Evolutionary conservation across 30 jellyfish, hydroid and myxozoan species (phyloP), one percentile per base, ranked within the genome.

Genomic region (Aurelia aurita complex sp. Pacific): DNA sequence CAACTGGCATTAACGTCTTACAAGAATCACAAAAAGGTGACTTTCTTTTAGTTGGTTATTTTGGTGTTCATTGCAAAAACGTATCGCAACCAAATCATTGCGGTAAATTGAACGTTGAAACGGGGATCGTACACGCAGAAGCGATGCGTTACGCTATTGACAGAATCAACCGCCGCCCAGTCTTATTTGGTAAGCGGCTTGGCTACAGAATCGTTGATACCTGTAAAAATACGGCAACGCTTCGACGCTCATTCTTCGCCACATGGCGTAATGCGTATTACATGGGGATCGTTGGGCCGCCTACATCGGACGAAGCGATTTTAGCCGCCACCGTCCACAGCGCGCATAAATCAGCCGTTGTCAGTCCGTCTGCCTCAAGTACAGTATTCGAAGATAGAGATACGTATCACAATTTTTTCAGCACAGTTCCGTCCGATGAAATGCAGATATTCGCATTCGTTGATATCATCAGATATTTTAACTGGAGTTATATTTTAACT

Each of bases 391-490:
- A 89, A 50, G 80, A 89, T 77, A 55, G 91, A 40, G 17, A 62
- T 67, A 66, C 78, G 2, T 89, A 89, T 76, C 32, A 51, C 19
- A 89, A 82, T 60, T 76, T 89, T 71, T 89, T 64, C 81, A 85
- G 98, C 55, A 94, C 96, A 23, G 89, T 89, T 18, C 99, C 97
- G 14, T 85, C 97, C 7, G 92, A 94, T 67, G 16, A 65, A 4
- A 15, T 78, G 42, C 96, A 81, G 62, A 75, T 88, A 14, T 29
- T 80, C 14, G 97, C 96, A 17, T 36, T 89, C 23, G 81, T 85
- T 13, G 92, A 86, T 63, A 69, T 94, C 64, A 11, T 87, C 17
- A 74, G 18, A 8, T 18, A 80, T 23, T 88, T 92, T 61, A 72
- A 87, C 57, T 92, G 98, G 98, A 87, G 67, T 33, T 92, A 92